phyloP scores from a whole-genome alignment of 2,113 vertebrate species.

The Eira barbara region DNA sequence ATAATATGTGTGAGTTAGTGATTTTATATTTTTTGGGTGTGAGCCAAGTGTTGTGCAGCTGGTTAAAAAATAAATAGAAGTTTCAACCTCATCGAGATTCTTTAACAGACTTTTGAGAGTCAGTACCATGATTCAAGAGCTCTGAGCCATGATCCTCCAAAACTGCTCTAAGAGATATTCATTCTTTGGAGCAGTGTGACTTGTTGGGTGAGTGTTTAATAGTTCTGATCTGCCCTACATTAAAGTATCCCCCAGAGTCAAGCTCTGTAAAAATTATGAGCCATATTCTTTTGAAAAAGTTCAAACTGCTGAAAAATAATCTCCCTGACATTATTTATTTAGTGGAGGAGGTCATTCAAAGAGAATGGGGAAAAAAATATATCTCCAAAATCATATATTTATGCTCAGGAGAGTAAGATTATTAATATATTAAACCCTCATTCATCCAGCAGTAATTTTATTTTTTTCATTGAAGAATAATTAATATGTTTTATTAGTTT shows the following conservation, averaged over 20 bases:
- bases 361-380: neutral
- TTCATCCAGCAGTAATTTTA: neutral
- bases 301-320: neutral
- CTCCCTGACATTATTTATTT: neutral
- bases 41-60: neutral
- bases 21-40: neutral
- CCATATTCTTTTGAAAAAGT: neutral
- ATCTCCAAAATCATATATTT: neutral
- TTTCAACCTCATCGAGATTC: neutral
- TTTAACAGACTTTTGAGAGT: neutral
- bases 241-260: neutral
- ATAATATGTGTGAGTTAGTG: neutral
- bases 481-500: neutral
- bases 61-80: neutral
- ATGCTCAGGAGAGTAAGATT: neutral
- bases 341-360: neutral
- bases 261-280: neutral
- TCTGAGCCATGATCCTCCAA: neutral
- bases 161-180: too few species aligned
- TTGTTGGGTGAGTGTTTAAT: neutral
- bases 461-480: neutral
- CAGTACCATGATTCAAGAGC: neutral
- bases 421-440: neutral
- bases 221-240: neutral
- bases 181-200: neutral